Evolutionary conservation across 2,797 vertebrate genomes (phyloP), one percentile per base, ranked within the genome.

Genomic region (Borostomias antarcticus): DNA sequence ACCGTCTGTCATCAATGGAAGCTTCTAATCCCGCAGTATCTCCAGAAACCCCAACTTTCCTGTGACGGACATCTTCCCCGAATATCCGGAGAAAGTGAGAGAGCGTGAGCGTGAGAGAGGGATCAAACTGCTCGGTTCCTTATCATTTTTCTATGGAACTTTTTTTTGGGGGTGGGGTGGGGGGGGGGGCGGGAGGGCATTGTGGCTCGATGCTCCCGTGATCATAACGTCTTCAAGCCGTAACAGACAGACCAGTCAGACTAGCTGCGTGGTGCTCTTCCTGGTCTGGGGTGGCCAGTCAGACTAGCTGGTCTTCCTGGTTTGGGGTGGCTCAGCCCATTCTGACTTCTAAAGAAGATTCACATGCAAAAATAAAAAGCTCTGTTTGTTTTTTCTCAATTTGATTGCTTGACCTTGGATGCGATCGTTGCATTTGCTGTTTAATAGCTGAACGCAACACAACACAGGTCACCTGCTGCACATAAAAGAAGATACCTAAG

Each of bases 11-110:
- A 73, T 71, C 74, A 51, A 25, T 51, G 23, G 3, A 23, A 51
- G 23, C n/a, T 33, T 63, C 6, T 15, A 69, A 78, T 1, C 15
- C 25, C 40, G 5, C 13, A 61, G 76, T 35, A 67, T 76, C 21
- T 68, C 21, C 68, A 32, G 40, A 29, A 50, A 75, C 78, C 45
- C 72, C 58, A 19, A 15, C 5, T 53, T 15, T 48, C 53, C 57
- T 65, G 48, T 64, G 68, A 75, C 59, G 69, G 63, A 76, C 53
- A 69, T 68, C 69, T n/a, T 69, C 45, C 10, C n/a, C 63, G 72
- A 69, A 75, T 35, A 59, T 66, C 0, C 48, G 28, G 50, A 63
- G 35, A 26, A 57, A 32, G 48, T 10, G 29, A 11, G 60, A 30
- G 48, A 33, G 51, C 37, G 52, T 67, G 62, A 32, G 6, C 19